These are phyloP conservation scores for Nematolebias whitei DNA, from an alignment of 2,113 vertebrate species.

Conservation along the genomic window DNA sequence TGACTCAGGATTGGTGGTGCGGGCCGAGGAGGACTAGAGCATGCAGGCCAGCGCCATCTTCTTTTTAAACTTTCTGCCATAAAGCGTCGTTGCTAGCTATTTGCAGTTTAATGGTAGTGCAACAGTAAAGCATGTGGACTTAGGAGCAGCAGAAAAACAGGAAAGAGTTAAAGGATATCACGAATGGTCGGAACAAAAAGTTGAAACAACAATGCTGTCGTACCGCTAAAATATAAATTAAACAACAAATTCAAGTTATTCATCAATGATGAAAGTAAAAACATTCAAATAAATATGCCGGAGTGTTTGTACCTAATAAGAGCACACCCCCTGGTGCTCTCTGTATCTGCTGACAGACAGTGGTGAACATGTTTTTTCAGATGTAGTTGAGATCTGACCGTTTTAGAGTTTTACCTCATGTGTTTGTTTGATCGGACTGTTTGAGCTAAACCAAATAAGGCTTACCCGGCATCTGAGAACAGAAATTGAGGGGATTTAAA, in stretches of 20 bases:
- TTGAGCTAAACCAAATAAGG: constrained; percentile 55
- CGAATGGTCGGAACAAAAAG: constrained; percentile 45
- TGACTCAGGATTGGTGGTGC: constrained; percentile 56
- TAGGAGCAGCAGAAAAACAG: constrained; percentile 55
- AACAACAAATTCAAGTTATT: constrained; percentile 76
- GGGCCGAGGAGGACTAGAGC: constrained; percentile 59
- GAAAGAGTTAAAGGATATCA: constrained; percentile 45
- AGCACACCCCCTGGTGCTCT: constrained; percentile 38
- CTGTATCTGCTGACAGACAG: constrained; percentile 1
- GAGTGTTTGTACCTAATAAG: constrained; percentile 37
- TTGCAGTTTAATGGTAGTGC: constrained; percentile 59
- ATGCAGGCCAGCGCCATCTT: constrained; percentile 58
- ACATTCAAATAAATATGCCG: constrained; percentile 71
- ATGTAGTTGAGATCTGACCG: constrained; percentile 11
- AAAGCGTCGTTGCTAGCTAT: constrained; percentile 55
- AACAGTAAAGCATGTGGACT: constrained; percentile 57
- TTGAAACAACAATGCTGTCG: constrained; percentile 33
- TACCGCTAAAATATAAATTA: constrained; percentile 57
- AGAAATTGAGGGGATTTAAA: constrained; percentile 27
- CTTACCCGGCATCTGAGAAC: constrained; percentile 55
- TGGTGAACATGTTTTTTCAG: constrained; percentile 4
- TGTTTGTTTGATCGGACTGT: constrained; percentile 25
- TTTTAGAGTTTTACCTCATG: constrained; percentile 12
- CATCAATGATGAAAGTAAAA: constrained; percentile 51
- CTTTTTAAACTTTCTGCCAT: constrained; percentile 45